Base-by-base conservation (phyloP, 2,888 invertebrate species). In the Trachelus tabidus region DNA sequence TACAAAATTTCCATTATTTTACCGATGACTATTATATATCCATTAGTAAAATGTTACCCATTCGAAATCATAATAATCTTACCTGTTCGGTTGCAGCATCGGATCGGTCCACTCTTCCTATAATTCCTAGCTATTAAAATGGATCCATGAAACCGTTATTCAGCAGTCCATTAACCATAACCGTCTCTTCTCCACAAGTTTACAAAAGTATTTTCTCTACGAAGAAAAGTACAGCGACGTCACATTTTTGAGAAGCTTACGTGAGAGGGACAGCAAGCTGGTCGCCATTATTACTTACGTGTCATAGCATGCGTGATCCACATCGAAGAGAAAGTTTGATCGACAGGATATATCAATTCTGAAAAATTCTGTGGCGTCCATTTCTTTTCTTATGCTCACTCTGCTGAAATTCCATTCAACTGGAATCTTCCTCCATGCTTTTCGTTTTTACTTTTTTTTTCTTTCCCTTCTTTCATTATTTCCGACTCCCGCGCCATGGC, bases 21-120 rank as follows among this genome's bases (percentile, higher is more conserved):
- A 31, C 82, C 79, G 75, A 83, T 83, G 83, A 88, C 87, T 86
- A 88, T 88, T 88, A 88, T 88, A 87, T 87, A 83, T 87, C 87
- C 88, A 88, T 88, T 87, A 88, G 37, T 34, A 87, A 82, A 83
- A 81, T 79, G 4, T 79, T 80, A 79, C 81, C 83, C 83, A 85
- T 83, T 87, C 83, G 82, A 84, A 84, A 84, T 88, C 83, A 84
- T 85, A 86, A 88, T 86, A 88, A 87, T 87, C 86, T 83, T 79
- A 79, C 80, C 81, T 34, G 82, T 79, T 80, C 80, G 80, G 71
- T 71, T 34, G 71, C 71, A 71, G 75, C 78, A 81, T 79, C 83
- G 79, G 83, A 84, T 86, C 81, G 86, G 83, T 82, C 84, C 84
- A 33, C 83, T 84, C 82, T 84, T 88, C 85, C 86, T 84, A 83